These are phyloP conservation scores for Leptodactylus fuscus DNA, from an alignment of 2,113 vertebrate genomes.

Conservation along the genomic window DNA sequence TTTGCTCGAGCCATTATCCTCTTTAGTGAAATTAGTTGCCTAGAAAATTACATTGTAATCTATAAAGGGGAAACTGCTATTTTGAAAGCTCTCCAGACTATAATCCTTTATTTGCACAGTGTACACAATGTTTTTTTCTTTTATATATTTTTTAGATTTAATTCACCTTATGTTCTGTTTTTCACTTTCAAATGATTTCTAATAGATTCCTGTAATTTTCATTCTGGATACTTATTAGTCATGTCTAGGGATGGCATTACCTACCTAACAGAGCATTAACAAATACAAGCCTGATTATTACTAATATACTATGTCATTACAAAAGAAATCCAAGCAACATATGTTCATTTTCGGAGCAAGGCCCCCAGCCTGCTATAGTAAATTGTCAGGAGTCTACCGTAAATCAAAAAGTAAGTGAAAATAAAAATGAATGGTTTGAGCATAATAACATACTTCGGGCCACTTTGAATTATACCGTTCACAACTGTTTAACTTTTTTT, in stretches of 20 bases:
- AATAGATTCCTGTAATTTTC: slow-evolving; percentile 12
- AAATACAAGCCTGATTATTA: slow-evolving; percentile 32
- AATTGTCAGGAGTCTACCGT: slow-evolving; percentile 1
- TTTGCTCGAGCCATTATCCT: slow-evolving; percentile 93
- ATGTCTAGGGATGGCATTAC: slow-evolving; percentile 24
- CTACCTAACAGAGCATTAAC: slow-evolving; percentile 42
- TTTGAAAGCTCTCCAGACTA: slow-evolving; percentile 70
- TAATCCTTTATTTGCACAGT: slow-evolving; percentile 72
- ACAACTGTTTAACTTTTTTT: background rate
- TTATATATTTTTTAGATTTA: slow-evolving; percentile 57
- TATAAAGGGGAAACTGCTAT: slow-evolving; percentile 74
- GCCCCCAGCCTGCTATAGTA: background rate
- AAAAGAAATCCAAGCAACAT: slow-evolving; percentile 14
- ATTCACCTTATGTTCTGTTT: slow-evolving; percentile 42
- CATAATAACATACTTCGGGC: background rate
- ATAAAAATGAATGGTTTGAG: background rate
- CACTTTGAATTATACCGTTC: background rate
- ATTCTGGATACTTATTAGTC: slow-evolving; percentile 28
- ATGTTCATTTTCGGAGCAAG: slow-evolving; percentile 2
- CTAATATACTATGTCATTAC: slow-evolving; percentile 30
- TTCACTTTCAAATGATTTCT: slow-evolving; percentile 25
- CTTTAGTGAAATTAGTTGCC: slow-evolving; percentile 90
- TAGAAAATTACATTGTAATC: slow-evolving; percentile 92
- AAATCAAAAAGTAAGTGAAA: background rate
- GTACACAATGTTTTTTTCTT: slow-evolving; percentile 68